A percentile compares a stretch with the other conserved stretches of the same genome.
Conservation (phyloP, 2,113 vertebrate genomes). For the Mesocricetus auratus region DNA sequence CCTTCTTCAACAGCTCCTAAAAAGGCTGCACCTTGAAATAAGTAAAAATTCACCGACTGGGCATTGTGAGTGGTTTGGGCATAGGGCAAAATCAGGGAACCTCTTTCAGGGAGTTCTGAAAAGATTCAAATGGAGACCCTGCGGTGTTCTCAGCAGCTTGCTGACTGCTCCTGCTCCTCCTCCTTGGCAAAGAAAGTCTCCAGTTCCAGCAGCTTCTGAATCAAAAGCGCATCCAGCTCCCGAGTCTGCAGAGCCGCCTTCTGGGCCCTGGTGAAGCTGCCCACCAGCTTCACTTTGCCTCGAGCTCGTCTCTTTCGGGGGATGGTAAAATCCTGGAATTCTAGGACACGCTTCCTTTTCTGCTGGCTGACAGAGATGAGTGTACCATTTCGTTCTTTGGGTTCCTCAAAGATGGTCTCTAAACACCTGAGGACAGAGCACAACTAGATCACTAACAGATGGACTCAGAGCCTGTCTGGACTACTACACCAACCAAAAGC, state of each 20-base stretch:
- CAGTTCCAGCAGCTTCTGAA: constrained; percentile 94
- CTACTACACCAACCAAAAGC: not conserved
- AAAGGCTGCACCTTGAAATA: constrained; percentile 65
- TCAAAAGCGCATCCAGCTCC: constrained; percentile 93
- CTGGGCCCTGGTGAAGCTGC: constrained; percentile 89
- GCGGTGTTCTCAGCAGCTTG: constrained; percentile 73
- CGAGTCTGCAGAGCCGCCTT: constrained; percentile 89
- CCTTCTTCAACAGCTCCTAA: constrained; percentile 73
- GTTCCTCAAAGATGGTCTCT: constrained; percentile 98
- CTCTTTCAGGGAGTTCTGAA: constrained; percentile 60
- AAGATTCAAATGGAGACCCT: not conserved
- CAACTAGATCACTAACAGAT: not conserved
- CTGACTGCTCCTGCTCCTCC: constrained; percentile 86
- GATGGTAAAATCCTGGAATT: constrained; percentile 96
- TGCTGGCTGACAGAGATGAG: constrained; percentile 95
- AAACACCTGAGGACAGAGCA: constrained; percentile 88
- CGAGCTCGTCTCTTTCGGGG: constrained; percentile 93
- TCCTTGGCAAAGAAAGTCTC: constrained; percentile 93
- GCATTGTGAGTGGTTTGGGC: constrained; percentile 70
- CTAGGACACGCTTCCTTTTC: constrained; percentile 94
- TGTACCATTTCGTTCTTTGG: constrained; percentile 94
- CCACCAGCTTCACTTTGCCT: constrained; percentile 84
- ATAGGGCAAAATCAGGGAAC: constrained; percentile 52
- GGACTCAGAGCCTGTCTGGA: not conserved
- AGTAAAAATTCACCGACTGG: constrained; percentile 59